phyloP scores from a whole-genome alignment of 1,140 invertebrate species.

The Drosophila kikkawai region DNA sequence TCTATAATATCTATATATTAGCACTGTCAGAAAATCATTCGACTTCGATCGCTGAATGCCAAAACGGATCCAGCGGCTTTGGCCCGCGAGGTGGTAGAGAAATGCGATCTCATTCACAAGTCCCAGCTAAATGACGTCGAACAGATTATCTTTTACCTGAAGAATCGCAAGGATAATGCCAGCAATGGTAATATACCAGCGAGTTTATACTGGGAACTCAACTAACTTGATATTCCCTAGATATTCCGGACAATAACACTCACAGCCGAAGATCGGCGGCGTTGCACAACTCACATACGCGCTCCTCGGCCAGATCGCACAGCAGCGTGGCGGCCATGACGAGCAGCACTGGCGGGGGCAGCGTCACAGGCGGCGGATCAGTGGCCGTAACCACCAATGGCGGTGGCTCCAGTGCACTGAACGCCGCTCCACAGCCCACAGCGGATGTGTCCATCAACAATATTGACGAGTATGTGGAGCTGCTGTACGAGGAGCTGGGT shows the following conservation, averaged over 20 bases:
- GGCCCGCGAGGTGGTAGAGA: constrained; percentile 94
- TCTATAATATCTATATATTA: constrained; percentile 44
- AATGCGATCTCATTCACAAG: constrained; percentile 95
- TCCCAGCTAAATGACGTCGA: constrained; percentile 94
- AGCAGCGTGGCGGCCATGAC: constrained; percentile 51
- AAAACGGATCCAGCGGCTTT: constrained; percentile 92
- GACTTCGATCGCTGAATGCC: constrained; percentile 92
- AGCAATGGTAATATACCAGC: constrained; percentile 57
- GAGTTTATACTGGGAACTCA: too few relatives aligned
- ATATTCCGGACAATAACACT: constrained; percentile 75
- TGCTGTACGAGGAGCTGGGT: constrained; percentile 97
- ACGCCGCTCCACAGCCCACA: constrained; percentile 34
- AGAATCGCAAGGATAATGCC: constrained; percentile 90
- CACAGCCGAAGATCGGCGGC: constrained; percentile 67
- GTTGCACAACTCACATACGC: constrained; percentile 58
- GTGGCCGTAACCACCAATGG: constrained; percentile 17
- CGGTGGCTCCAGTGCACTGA: constrained; percentile 21
- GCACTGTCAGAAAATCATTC: constrained; percentile 93
- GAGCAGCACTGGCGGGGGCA: constrained; percentile 25
- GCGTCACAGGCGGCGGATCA: constrained; percentile 18
- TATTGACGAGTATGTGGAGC: constrained; percentile 97
- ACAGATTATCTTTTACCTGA: constrained; percentile 96
- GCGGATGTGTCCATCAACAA: constrained; percentile 90
- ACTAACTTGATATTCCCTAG: constrained; percentile 24
- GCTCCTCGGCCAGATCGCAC: constrained; percentile 61